A percentile compares a stretch with the other conserved stretches of the same genome.
phyloP scores from a whole-genome alignment of 2,113 vertebrate genomes.

The Ovibos moschatus region DNA sequence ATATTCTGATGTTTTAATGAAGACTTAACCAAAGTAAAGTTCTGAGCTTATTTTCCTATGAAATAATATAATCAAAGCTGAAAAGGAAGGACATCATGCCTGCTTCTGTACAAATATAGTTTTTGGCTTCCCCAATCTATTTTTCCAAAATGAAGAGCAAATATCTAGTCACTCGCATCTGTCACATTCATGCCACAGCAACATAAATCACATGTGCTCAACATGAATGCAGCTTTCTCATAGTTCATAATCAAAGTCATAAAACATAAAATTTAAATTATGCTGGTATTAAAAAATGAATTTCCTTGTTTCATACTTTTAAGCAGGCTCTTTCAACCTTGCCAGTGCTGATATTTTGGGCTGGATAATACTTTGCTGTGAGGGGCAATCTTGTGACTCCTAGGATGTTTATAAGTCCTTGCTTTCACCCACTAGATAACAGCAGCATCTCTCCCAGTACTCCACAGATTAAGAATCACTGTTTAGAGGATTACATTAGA shows the following conservation, averaged over 20 bases:
- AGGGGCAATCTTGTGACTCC: background rate
- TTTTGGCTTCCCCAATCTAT: background rate
- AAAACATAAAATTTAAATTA: conserved; percentile 33
- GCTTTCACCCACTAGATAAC: background rate
- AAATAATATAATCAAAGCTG: conserved; percentile 33
- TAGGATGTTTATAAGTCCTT: background rate
- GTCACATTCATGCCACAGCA: background rate
- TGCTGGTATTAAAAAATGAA: background rate
- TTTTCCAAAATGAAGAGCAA: conserved; percentile 33
- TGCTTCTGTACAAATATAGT: conserved; percentile 25
- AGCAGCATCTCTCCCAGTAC: background rate
- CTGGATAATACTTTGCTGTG: background rate
- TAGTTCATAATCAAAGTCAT: background rate
- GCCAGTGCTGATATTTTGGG: background rate
- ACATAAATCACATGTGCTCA: conserved; percentile 20
- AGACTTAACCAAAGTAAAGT: background rate
- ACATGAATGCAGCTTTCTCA: background rate
- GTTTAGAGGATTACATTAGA: background rate
- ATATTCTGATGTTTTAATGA: background rate
- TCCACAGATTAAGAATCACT: background rate
- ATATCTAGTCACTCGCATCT: conserved; percentile 38
- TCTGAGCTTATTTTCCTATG: conserved; percentile 29
- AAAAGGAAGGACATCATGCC: conserved; percentile 32
- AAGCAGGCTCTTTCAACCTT: background rate
- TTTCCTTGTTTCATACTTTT: background rate